Percentiles rank a stretch among this genome's conserved stretches.
phyloP scores from a whole-genome alignment of 2,888 invertebrate genomes.

The Cataglyphis altisquamis region DNA sequence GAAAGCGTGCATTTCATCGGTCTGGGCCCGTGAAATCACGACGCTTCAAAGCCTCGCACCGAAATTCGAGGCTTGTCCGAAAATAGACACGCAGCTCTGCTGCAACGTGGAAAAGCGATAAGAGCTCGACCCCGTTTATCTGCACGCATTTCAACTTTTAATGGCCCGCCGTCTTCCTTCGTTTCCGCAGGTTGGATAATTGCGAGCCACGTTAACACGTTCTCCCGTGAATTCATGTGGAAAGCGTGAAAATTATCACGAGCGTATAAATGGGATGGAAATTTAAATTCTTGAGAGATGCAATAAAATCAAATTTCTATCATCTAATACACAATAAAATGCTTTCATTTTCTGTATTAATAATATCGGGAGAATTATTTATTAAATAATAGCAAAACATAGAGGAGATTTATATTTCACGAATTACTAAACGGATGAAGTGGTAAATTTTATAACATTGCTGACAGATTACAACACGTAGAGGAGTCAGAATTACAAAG shows the following conservation, averaged over 20 bases:
- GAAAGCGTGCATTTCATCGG: slow-evolving; percentile 66
- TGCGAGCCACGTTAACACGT: slow-evolving; percentile 20
- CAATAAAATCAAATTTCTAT: slow-evolving; percentile 1
- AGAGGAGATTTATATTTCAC: slow-evolving; percentile 21
- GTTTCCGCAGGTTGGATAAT: slow-evolving; percentile 23
- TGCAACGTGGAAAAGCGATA: slow-evolving; percentile 65
- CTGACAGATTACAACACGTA: slow-evolving; percentile 26
- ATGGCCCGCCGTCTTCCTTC: slow-evolving; percentile 29
- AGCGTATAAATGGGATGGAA: neutral
- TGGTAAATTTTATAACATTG: slow-evolving; percentile 42
- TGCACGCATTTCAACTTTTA: slow-evolving; percentile 71
- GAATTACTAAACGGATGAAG: slow-evolving; percentile 36
- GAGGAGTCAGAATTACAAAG: slow-evolving; percentile 35
- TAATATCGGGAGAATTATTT: neutral
- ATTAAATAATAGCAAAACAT: neutral
- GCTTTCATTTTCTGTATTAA: neutral
- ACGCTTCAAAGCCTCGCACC: slow-evolving; percentile 64
- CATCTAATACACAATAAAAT: neutral
- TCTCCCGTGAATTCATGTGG: neutral
- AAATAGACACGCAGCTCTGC: slow-evolving; percentile 55
- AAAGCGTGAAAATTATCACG: slow-evolving; percentile 16
- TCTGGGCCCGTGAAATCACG: slow-evolving; percentile 69
- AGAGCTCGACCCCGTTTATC: slow-evolving; percentile 74
- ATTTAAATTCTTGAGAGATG: neutral
- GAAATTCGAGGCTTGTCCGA: slow-evolving; percentile 70